These are phyloP conservation scores for Eledone cirrhosa DNA, from an alignment of 2,888 invertebrate genomes.

Conservation along the genomic window DNA sequence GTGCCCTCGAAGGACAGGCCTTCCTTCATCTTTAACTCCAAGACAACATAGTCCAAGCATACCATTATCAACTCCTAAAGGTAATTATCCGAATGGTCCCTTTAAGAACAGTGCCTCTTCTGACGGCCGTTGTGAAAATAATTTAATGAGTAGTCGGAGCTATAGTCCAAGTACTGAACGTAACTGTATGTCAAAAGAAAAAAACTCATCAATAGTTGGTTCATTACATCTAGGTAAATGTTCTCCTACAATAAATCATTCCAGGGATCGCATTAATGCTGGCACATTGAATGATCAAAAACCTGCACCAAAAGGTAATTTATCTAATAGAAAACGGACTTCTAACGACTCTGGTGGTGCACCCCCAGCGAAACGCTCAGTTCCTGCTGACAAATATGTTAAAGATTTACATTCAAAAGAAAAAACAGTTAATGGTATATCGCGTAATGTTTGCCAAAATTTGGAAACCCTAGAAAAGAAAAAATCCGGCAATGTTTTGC, in stretches of 20 bases:
- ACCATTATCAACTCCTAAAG: slow-evolving; percentile 16
- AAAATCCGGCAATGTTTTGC: slow-evolving; percentile 7
- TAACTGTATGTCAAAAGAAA: slow-evolving; percentile 24
- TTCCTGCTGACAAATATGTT: slow-evolving; percentile 24
- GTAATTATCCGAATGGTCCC: slow-evolving; percentile 19
- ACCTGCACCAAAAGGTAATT: slow-evolving; percentile 11
- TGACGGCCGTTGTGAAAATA: slow-evolving; percentile 27
- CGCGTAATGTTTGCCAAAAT: slow-evolving; percentile 8
- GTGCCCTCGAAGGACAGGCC: neutral
- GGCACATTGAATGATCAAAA: slow-evolving; percentile 25
- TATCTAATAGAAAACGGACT: slow-evolving; percentile 26
- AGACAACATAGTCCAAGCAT: slow-evolving; percentile 24
- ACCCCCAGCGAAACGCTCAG: neutral
- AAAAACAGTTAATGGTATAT: slow-evolving; percentile 26
- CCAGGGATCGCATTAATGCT: slow-evolving; percentile 26
- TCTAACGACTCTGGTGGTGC: slow-evolving; percentile 9
- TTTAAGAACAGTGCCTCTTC: slow-evolving; percentile 22
- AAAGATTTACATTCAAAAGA: slow-evolving; percentile 27
- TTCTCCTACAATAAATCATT: slow-evolving; percentile 22
- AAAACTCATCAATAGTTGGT: slow-evolving; percentile 26
- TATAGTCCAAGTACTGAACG: slow-evolving; percentile 22
- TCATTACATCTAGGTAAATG: slow-evolving; percentile 21
- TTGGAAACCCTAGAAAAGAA: slow-evolving; percentile 13
- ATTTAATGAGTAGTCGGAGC: neutral
- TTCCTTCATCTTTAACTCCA: slow-evolving; percentile 18